Evolutionary conservation across 2,797 vertebrate genomes (phyloP), one percentile per base, ranked within the genome.

Genomic region (Macropodus opercularis): DNA sequence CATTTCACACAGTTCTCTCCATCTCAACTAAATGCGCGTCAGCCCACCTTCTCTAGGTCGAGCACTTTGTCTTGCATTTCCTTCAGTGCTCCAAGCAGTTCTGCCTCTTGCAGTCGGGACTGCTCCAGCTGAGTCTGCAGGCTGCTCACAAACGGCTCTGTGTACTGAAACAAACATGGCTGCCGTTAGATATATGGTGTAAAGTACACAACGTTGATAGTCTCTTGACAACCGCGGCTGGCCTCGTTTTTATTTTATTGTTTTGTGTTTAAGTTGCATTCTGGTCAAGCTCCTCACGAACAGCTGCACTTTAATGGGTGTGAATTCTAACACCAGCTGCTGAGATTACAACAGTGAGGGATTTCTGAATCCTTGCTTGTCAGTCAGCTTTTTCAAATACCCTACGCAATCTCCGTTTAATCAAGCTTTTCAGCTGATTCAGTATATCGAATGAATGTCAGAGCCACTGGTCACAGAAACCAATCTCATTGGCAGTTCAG

Each of bases 21-120:
- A 24, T 17, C 51, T 41, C 10, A 3, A 23, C 21, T 0, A 29
- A 12, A 13, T 1, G 2, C 1, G 6, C 5, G 8, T 17, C 12
- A 11, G 7, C 56, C 36, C 44, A 98, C 96, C 95, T 97, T 97
- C 81, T 98, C 96, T 87, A 98, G 91, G 77, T 97, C 95, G 0
- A 98, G 91, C 58, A 98, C 95, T 71, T 98, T 98, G 79, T 98
- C 96, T 61, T 98, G 96, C 96, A 98, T 96, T 83, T 97, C 95
- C 69, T 95, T 96, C 39, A 98, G 85, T 0, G 95, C 96, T 1
- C 94, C 89, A 2, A 96, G 86, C 1, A 96, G 92, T 65, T 98
- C 95, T 0, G 93, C 90, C 87, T 98, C 96, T 4, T 89, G 93
- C 46, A 98, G 88, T 26, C 91, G 86, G 0, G 95, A 96, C 85